phyloP scores from a whole-genome alignment of 1,140 invertebrate genomes.

The Oncopeltus fasciatus region DNA sequence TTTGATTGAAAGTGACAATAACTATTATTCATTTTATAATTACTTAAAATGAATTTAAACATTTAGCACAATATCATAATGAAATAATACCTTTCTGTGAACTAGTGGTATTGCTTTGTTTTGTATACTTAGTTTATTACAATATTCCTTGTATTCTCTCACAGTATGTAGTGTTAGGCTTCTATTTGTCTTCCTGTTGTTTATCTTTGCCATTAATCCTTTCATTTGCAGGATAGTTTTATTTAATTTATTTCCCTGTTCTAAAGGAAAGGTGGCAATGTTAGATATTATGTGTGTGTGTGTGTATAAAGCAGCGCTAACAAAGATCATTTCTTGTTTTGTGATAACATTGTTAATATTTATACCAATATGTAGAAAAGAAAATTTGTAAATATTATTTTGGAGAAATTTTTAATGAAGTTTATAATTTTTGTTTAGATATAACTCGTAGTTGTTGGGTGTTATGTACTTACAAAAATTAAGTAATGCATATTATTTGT shows the following conservation, averaged over 20 bases:
- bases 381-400: neutral
- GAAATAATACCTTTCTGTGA: neutral
- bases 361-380: neutral
- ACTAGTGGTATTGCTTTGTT: neutral
- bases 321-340: neutral
- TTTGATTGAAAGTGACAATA: conserved; percentile 4
- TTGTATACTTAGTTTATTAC: neutral
- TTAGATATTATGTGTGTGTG: neutral
- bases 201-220: neutral
- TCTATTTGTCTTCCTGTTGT: conserved; percentile 1
- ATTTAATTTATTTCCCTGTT: neutral
- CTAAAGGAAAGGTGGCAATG: neutral
- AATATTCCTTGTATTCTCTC: neutral
- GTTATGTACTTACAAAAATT: neutral
- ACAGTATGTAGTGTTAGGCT: neutral
- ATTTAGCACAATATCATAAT: neutral
- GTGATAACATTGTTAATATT: conserved; percentile 1
- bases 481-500: neutral
- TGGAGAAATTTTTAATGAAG: too few relatives aligned
- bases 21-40: neutral
- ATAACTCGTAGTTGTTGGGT: neutral
- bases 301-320: conserved; percentile 1
- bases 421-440: too few relatives aligned
- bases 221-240: neutral
- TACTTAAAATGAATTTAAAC: neutral